Evolutionary conservation across 2,113 vertebrate genomes (phyloP), one percentile per base, ranked within the genome.

Genomic region (Hassar affinis): DNA sequence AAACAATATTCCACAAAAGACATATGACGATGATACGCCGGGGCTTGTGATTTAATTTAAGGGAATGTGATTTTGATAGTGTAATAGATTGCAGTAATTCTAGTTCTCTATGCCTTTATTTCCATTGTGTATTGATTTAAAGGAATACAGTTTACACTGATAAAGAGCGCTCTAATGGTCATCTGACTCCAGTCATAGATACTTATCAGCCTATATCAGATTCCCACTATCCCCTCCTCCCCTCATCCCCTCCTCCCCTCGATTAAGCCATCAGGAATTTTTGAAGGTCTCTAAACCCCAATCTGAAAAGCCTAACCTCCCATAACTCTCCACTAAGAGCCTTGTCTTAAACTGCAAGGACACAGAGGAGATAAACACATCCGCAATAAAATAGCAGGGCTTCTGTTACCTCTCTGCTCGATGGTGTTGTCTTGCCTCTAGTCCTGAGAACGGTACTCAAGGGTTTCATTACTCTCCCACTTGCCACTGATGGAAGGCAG

Each of bases 401-500:
- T 87, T 80, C n/a, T 81, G 14, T 59, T 71, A 56, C 61, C 33
- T 27, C 6, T 30, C 30, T 20, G 15, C 20, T 83, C 72, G 27
- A 35, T 68, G 81, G 72, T 27, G 52, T 89, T 84, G 85, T 84
- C 86, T 88, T 88, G 88, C 72, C 74, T 72, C 72, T 61, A 78
- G 81, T 87, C 68, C 82, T 49, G 75, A 79, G 85, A 80, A 74
- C 64, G 54, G 80, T 62, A 84, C 87, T 85, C 75, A 4, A 22
- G 81, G 81, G 79, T 84, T 62, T 86, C 84, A 85, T 90, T 84
- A 80, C 78, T 59, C 69, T 74, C 25, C 45, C 69, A 49, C 69
- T 74, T 74, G 45, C 45, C 45, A 30, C 12, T 56, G 74, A 77
- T 22, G 54, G 68, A 33, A 61, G 4, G 42, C 45, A 89, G 78